These are phyloP conservation scores for Eucriotettix oculatus DNA, from an alignment of 2,888 invertebrate genomes.

Conservation along the genomic window DNA sequence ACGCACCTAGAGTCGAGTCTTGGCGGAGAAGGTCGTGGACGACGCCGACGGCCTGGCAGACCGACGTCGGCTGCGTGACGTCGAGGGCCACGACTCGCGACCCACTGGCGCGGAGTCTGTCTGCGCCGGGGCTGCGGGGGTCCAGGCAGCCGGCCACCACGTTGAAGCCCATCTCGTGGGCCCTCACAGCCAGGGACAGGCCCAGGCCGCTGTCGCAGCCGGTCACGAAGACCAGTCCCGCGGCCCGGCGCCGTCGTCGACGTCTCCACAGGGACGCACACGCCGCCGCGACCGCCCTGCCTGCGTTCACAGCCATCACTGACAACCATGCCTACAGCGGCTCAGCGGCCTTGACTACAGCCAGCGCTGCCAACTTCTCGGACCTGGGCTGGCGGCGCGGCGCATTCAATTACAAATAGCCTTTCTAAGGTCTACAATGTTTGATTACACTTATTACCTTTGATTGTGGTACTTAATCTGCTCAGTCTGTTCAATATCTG, in stretches of 20 bases:
- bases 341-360: no score
- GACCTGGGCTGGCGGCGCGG: no score
- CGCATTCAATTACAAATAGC: no score
- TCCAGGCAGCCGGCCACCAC: slow-evolving; percentile 25
- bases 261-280: background rate
- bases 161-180: slow-evolving; percentile 20
- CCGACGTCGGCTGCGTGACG: slow-evolving; percentile 21
- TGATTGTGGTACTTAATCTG: no score
- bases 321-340: background rate
- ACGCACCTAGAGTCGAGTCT: background rate
- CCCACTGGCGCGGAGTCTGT: slow-evolving; percentile 13
- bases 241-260: background rate
- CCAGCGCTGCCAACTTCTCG: no score
- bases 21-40: background rate
- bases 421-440: no score
- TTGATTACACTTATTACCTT: no score
- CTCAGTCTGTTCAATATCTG: no score
- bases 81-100: slow-evolving; percentile 23
- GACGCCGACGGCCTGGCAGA: slow-evolving; percentile 10
- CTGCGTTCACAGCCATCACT: background rate
- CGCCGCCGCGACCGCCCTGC: background rate
- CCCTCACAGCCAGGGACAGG: slow-evolving; percentile 18
- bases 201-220: slow-evolving; percentile 24
- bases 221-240: slow-evolving; percentile 17
- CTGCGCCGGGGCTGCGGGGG: slow-evolving; percentile 18